Conservation (phyloP, 1,140 invertebrate genomes). For the Bombus cullumanus region DNA sequence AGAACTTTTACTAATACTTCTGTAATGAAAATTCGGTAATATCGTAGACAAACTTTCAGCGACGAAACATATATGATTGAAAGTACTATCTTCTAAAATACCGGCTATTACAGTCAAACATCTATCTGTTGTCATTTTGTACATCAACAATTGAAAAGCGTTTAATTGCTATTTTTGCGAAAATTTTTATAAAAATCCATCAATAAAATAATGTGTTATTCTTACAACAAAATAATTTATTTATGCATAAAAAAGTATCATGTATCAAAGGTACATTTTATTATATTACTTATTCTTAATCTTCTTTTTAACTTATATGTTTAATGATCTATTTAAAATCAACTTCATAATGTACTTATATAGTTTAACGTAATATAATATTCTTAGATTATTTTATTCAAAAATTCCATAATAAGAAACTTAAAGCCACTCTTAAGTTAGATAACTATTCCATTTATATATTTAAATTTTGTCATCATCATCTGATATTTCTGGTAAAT, state of each 20-base stretch:
- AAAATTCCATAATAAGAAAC: background rate
- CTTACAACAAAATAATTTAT: slow-evolving; percentile 29
- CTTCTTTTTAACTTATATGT: background rate
- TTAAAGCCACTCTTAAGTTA: slow-evolving; percentile 16
- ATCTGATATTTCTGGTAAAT: slow-evolving; percentile 49
- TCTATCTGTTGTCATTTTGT: slow-evolving; percentile 41
- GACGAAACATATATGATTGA: slow-evolving; percentile 57
- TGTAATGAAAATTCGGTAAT: slow-evolving; percentile 58
- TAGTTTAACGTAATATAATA: background rate
- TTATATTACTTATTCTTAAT: too few relatives aligned
- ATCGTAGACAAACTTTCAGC: slow-evolving; percentile 48
- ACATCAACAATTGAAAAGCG: slow-evolving; percentile 20
- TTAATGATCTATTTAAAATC: background rate
- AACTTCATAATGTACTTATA: background rate
- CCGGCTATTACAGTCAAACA: slow-evolving; percentile 56
- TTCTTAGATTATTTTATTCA: slow-evolving; percentile 1
- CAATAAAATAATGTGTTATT: background rate
- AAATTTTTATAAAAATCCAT: background rate
- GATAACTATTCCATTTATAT: background rate
- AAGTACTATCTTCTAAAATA: slow-evolving; percentile 38
- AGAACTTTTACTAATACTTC: slow-evolving; percentile 45
- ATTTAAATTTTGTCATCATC: slow-evolving; percentile 12
- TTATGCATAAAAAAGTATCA: background rate
- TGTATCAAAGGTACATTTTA: background rate
- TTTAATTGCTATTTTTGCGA: background rate